Evolutionary conservation across 2,888 invertebrate genomes (phyloP).

Genomic region (Oscheius myriophilus): DNA sequence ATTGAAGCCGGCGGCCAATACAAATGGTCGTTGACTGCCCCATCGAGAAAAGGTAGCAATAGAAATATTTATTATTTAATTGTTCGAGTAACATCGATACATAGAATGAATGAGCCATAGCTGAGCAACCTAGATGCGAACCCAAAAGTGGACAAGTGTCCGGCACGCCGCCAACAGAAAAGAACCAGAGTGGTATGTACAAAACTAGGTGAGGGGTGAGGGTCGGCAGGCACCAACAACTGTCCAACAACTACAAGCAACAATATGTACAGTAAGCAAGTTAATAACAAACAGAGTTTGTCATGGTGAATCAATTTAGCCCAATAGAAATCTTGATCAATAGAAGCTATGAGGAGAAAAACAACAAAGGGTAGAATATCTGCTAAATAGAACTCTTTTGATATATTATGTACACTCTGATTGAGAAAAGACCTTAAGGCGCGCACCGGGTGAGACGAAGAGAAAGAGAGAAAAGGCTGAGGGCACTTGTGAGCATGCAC

Average conservation of each 20-base stretch:
- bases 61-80: no score
- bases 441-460: neutral
- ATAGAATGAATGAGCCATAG: constrained; percentile 4
- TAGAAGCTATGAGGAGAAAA: no score
- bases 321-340: constrained; percentile 25
- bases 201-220: no score
- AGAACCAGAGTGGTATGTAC: no score
- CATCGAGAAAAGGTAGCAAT: neutral
- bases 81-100: neutral
- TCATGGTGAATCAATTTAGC: constrained; percentile 9
- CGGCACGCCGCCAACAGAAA: no score
- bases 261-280: constrained; percentile 6
- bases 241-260: constrained; percentile 3
- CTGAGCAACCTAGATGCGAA: constrained; percentile 15
- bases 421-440: constrained; percentile 14
- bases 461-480: neutral
- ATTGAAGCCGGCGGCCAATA: constrained; percentile 1
- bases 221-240: no score
- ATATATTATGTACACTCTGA: constrained; percentile 19
- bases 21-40: no score
- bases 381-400: constrained; percentile 25
- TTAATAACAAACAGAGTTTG: neutral
- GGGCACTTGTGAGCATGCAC: constrained; percentile 5
- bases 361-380: neutral
- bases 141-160: no score